phyloP scores from a whole-genome alignment of 2,113 vertebrate species.

The Porphyrio hochstetteri region DNA sequence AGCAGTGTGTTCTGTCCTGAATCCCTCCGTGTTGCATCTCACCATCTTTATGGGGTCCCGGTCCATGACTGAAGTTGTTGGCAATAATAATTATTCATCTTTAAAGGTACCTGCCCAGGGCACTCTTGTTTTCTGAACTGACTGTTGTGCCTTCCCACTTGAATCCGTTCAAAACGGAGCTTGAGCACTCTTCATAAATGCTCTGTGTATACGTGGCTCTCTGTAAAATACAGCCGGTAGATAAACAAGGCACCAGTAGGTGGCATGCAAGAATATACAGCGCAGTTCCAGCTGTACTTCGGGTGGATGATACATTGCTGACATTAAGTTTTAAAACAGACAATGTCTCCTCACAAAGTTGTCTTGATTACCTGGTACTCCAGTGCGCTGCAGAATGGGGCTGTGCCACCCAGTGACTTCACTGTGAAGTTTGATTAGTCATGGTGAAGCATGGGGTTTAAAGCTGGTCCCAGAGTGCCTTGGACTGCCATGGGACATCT shows the following conservation, averaged over 20 bases:
- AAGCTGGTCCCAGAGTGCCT: not conserved
- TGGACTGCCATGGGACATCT: not conserved
- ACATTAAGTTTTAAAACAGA: not conserved
- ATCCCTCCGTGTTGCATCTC: fast-evolving
- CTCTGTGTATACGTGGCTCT: not conserved
- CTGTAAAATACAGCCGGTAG: not conserved
- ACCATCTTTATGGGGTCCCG: not conserved
- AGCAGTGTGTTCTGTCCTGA: not conserved
- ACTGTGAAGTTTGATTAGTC: fast-evolving
- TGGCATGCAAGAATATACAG: constrained; percentile 56
- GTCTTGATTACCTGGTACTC: not conserved
- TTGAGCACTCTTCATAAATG: not conserved
- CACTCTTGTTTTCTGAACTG: not conserved
- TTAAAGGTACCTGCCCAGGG: not conserved
- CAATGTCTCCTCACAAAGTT: not conserved
- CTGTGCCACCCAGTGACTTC: not conserved
- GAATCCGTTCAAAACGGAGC: not conserved
- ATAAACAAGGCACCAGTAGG: constrained; percentile 49
- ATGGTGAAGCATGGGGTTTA: not conserved
- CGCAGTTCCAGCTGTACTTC: not conserved
- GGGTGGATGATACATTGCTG: not conserved
- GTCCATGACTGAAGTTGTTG: not conserved
- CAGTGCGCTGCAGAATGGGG: not conserved
- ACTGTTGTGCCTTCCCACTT: fast-evolving
- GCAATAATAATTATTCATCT: not conserved